Percentiles rank a stretch among this genome's conserved stretches.
These are phyloP conservation scores for Geophilus truncorum DNA, from an alignment of 2,888 invertebrate genomes.

Conservation along the genomic window DNA sequence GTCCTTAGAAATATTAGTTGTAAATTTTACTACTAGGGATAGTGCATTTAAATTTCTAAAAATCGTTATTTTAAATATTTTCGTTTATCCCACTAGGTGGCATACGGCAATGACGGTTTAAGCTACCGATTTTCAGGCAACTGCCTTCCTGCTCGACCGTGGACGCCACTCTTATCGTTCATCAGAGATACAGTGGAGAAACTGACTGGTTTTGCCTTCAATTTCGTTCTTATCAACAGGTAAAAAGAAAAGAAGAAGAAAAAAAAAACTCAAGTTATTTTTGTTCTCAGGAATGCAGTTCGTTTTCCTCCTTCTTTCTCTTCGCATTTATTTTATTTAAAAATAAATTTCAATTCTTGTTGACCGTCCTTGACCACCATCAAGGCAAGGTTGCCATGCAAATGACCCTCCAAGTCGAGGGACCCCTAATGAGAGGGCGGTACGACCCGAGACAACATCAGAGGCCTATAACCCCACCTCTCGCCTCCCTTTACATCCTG, in stretches of 20 bases:
- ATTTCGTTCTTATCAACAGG: conserved; percentile 66
- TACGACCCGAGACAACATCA: neutral
- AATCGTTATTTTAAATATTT: too few species aligned
- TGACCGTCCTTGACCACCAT: conserved; percentile 9
- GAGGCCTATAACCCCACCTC: neutral
- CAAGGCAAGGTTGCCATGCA: conserved; percentile 2
- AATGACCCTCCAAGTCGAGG: neutral
- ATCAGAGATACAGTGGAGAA: conserved; percentile 54
- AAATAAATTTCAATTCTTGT: neutral
- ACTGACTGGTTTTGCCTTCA: conserved; percentile 57
- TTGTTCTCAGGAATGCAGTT: neutral
- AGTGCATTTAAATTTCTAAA: too few species aligned
- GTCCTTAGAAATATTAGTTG: too few species aligned
- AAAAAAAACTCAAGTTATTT: neutral
- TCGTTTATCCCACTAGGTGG: conserved; percentile 50
- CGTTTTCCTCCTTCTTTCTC: neutral
- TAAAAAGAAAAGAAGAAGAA: conserved; percentile 45
- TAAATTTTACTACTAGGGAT: too few species aligned
- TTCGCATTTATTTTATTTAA: neutral
- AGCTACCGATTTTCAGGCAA: conserved; percentile 62
- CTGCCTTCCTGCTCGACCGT: conserved; percentile 60
- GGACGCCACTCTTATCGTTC: conserved; percentile 55
- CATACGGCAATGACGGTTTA: conserved; percentile 62
- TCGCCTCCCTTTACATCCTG: neutral
- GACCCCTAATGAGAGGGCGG: conserved; percentile 9